Conservation (phyloP, 2,797 vertebrate species). For the Pseudochromis fuscus region DNA sequence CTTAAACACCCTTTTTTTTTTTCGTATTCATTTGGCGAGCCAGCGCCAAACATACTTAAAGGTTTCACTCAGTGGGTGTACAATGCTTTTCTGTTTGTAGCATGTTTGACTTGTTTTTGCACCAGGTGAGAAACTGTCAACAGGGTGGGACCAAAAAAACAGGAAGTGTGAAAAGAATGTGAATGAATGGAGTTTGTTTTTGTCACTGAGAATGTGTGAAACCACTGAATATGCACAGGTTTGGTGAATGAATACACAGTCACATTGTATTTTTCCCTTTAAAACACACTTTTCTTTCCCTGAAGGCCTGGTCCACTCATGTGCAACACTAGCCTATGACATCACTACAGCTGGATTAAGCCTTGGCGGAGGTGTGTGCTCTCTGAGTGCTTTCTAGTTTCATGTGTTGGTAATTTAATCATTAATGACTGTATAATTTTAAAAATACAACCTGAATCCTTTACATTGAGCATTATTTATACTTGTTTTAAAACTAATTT, state of each 20-base stretch:
- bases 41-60: slow-evolving; percentile 22
- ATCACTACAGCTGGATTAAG: too few relatives aligned
- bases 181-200: slow-evolving; percentile 12
- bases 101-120: slow-evolving; percentile 37
- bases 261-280: too few relatives aligned
- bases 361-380: too few relatives aligned
- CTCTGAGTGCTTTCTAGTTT: too few relatives aligned
- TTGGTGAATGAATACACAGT: slow-evolving; percentile 39
- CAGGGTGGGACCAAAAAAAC: background rate
- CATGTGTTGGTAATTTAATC: too few relatives aligned
- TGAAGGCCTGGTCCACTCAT: too few relatives aligned
- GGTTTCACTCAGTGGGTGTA: slow-evolving; percentile 12
- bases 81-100: slow-evolving; percentile 30
- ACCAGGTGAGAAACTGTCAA: slow-evolving; percentile 24
- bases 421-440: too few relatives aligned
- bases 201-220: slow-evolving; percentile 18
- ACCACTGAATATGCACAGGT: background rate
- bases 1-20: slow-evolving; percentile 74
- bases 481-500: too few relatives aligned
- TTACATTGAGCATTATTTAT: too few relatives aligned
- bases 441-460: too few relatives aligned
- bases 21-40: slow-evolving; percentile 38
- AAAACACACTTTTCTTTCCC: slow-evolving; percentile 5
- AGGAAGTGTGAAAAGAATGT: slow-evolving; percentile 6
- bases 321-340: too few relatives aligned